Evolutionary conservation across 2,113 vertebrate genomes (phyloP), one percentile per base, ranked within the genome.

Genomic region (Clupea harengus): DNA sequence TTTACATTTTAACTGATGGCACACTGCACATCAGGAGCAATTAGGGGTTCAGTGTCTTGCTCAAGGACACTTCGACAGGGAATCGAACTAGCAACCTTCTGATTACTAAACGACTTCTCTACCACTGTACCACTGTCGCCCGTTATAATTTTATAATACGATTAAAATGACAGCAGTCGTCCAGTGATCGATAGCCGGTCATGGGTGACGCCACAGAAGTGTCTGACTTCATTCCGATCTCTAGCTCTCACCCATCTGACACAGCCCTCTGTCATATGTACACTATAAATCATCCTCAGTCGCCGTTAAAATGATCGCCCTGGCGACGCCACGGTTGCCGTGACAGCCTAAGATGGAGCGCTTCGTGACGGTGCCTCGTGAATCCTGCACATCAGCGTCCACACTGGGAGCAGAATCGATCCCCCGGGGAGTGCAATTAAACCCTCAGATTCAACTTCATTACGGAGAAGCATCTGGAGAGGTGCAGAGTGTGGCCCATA

Each of bases 391-490:
- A 60, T 22, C 54, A 22, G 54, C 54, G 18, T 60, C 18, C 54
- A 60, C 20, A 20, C 22, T 60, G 18, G 2, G 54, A 22, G 18
- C 54, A 3, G 3, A 60, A 60, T 60, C 54, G 54, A 60, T 2
- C 54, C 54, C 54, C 54, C 54, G 5, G 54, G 54, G 54, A 22
- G 4, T 47, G 85, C 82, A 83, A 78, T 85, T 83, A 81, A 84
- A 60, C 8, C 13, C 83, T 81, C 25, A 82, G 44, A 85, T 81
- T 81, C 39, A 54, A 85, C 82, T 72, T 85, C 49, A 72, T 85
- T 84, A 67, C 7, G 25, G 22, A 80, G 25, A 20, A 60, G 78
- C 18, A n/a, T 45, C 83, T 50, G 78, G 57, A 83, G 28, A 72
- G 78, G 44, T 39, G 18, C 54, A 60, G 54, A 60, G 6, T 60